Base-by-base conservation (phyloP, 2,797 vertebrate species). In the Sebastes goodei region DNA sequence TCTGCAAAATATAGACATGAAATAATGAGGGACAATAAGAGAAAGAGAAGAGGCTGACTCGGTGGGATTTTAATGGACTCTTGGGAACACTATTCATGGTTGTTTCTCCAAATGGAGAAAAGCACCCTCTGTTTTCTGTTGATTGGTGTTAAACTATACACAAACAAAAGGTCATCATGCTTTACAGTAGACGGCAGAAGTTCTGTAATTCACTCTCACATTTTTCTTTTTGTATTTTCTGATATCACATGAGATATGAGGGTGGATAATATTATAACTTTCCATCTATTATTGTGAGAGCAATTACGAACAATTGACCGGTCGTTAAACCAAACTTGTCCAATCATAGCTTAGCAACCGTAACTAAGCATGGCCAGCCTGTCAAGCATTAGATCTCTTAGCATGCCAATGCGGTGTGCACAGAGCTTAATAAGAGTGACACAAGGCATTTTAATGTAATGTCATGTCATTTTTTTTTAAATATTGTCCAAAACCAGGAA, bases 1-100 rank as follows among this genome's bases (percentile, higher is more conserved):
- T 87, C 94, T 94, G 88, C 32, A 82, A 74, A 90, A 88, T n/a
- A 80, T 1, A 87, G 59, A 87, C 67, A 70, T 68, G 11, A 82
- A 75, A 77, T 74, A 74, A 27, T 74, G 30, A 60, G 29, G 2
- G 65, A 79, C 61, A 9, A 49, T 12, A 29, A 12, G 2, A n/a
- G 14, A 73, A 23, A 71, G 32, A 52, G 21, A 6, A 10, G 52
- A 71, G 21, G 17, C 27, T 6, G 32, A 23, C 30, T 8, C 10
- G 3, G 2, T 52, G 10, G 30, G 15, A 17, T 33, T 80, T 60
- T 12, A 66, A 82, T 53, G n/a, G 35, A 64, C 29, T 60, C 46
- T 23, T 8, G 3, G 20, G 3, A 71, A 60, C 25, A 29, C 7
- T 33, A 60, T 60, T 85, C 56, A 25, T 14, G 29, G 21, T 20